Conservation (phyloP, 2,113 vertebrate species). For the Romanogobio albipinnatus region DNA sequence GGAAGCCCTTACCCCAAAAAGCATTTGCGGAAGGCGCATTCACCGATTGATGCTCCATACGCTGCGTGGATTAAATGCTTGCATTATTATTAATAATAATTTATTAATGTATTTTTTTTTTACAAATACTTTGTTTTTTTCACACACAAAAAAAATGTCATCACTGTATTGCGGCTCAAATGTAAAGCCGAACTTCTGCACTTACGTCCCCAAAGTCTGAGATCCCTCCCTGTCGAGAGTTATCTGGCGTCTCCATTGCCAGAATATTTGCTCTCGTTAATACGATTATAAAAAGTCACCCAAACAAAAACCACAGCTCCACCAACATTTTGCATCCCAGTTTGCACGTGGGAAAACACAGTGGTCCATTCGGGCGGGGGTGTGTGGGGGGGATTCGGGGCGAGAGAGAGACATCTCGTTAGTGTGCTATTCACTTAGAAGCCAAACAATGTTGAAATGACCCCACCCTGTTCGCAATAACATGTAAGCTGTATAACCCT, state of each 20-base stretch:
- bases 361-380: conserved; percentile 42
- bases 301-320: conserved; percentile 53
- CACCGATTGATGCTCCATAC: conserved; percentile 74
- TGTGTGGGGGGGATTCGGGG: too few relatives aligned
- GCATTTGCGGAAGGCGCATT: conserved; percentile 95
- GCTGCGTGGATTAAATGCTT: conserved; percentile 64
- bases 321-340: conserved; percentile 47
- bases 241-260: conserved; percentile 45
- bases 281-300: conserved; percentile 50
- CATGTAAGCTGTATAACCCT: conserved; percentile 33
- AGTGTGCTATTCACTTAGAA: conserved; percentile 44
- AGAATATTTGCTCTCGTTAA: conserved; percentile 47
- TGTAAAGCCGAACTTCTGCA: conserved; percentile 52
- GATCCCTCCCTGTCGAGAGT: conserved; percentile 35
- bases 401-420: conserved; percentile 36
- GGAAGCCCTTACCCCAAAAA: conserved; percentile 99
- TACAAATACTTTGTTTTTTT: conserved; percentile 21
- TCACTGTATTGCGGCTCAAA: conserved; percentile 42
- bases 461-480: conserved; percentile 49
- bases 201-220: conserved; percentile 34
- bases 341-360: conserved; percentile 70
- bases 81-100: conserved; percentile 57
- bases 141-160: not conserved
- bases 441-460: conserved; percentile 48
- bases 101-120: conserved; percentile 37